Base-by-base conservation (phyloP, 2,113 vertebrate genomes). In the Otus sunia region DNA sequence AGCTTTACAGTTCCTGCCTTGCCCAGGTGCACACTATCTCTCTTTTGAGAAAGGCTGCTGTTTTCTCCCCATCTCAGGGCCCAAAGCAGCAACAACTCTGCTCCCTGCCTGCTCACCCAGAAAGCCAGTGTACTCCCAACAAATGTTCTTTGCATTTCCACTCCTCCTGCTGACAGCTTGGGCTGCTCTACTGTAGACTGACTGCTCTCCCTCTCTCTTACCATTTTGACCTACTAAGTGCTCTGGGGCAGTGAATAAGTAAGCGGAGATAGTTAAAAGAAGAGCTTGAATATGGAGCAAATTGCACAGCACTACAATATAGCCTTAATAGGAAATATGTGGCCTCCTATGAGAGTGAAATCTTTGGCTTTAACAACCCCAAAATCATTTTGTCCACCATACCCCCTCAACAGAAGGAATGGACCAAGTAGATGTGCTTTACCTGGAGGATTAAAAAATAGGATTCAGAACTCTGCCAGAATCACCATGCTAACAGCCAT, bases 301-400 rank as follows among this genome's bases (percentile, higher is more conserved):
- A 83, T 52, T 74, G 81, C 76, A 86, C 69, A 91, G 69, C 52
- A 75, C 71, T 82, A 77, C 34, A 86, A 55, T 63, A 81, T n/a
- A 88, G 36, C 37, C 76, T 77, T 74, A 59, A 68, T 3, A 94
- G 49, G 47, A 92, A 91, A 93, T 53, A 71, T 4, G 6, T 2
- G 10, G 63, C 60, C 66, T 95, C 60, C 52, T 60, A 91, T 0
- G 1, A 93, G 78, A 66, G 58, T 85, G 72, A 87, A 92, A 53
- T 96, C 95, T 97, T 97, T 97, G 97, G 96, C 75, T 96, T 97
- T 83, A 93, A 73, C 72, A 62, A 78, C 50, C 39, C n/a, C 39
- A 73, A 87, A 91, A 64, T 78, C 3, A 86, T 82, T 79, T 62
- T 76, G 53, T 76, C 69, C 73, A 39, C 88, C 14, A 21, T 76